A percentile compares a stretch with the other conserved stretches of the same genome.
phyloP scores from a whole-genome alignment of 2,888 invertebrate genomes.

The Calephelis perditalis region DNA sequence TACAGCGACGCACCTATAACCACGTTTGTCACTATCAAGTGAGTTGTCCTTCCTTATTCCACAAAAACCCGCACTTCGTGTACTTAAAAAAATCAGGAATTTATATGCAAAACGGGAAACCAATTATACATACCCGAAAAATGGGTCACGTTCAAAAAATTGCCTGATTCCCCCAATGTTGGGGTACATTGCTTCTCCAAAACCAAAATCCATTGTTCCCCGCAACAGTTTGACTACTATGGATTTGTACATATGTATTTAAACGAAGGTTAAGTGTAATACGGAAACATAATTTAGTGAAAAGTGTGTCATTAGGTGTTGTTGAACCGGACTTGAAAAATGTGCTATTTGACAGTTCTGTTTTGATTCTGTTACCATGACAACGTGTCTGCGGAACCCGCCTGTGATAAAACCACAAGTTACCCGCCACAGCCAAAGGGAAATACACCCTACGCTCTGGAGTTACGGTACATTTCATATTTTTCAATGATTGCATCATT shows the following conservation, averaged over 20 bases:
- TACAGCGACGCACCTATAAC: no score
- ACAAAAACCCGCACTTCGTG: no score
- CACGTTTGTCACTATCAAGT: no score
- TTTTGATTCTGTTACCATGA: conserved; percentile 53
- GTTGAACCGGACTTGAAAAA: conserved; percentile 43
- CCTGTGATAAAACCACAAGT: neutral
- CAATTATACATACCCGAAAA: conserved; percentile 50
- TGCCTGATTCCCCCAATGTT: conserved; percentile 56
- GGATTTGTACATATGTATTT: conserved; percentile 43
- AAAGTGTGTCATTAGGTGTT: conserved; percentile 48
- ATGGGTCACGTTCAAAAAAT: conserved; percentile 55
- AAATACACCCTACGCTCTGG: neutral
- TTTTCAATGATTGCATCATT: neutral
- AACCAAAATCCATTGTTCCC: conserved; percentile 64
- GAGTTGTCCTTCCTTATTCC: no score
- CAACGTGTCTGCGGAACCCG: conserved; percentile 55
- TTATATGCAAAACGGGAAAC: no score
- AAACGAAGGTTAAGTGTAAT: conserved; percentile 40
- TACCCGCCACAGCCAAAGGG: neutral
- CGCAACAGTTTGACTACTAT: conserved; percentile 41
- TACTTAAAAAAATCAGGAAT: no score
- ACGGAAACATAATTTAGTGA: conserved; percentile 56
- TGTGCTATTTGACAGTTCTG: conserved; percentile 59
- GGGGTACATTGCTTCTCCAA: conserved; percentile 62
- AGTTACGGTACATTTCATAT: neutral